Evolutionary conservation across 2,113 vertebrate genomes (phyloP), one percentile per base, ranked within the genome.

Genomic region (Hydrolagus affinis): DNA sequence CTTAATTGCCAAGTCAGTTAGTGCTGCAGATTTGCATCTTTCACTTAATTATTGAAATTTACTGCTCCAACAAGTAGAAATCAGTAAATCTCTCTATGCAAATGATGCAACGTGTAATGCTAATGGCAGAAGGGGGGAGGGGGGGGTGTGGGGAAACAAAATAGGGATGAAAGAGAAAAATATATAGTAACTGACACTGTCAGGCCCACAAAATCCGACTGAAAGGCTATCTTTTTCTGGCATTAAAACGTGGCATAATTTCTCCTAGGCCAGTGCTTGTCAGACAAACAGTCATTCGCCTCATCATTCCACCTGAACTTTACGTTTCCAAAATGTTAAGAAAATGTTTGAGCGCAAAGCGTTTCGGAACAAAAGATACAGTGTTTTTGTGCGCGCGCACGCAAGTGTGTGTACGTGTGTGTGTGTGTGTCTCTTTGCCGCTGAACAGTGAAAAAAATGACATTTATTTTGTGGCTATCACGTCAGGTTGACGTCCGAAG

Each of bases 1-100:
- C 66, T 66, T 83, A 66, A 32, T 25, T 10, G 17, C 23, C 30
- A 60, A 32, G 25, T 28, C 25, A 83, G n/a, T 83, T 68, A 83
- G 25, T 66, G 78, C 78, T 83, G 62, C 78, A 83, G 30, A 17
- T 64, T 62, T 44, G 25, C 30, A 66, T 66, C 62, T 68, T 44
- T 68, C 32, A 83, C 78, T 66, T 83, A 83, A 83, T 83, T 83
- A 83, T 83, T 83, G 60, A 83, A 62, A 83, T 83, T 83, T 83
- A 83, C 25, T 32, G 78, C 78, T 83, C 12, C 32, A 21, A 68
- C 62, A 23, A 83, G 78, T 28, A 83, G 78, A 83, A 17, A 30
- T 83, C 60, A 83, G 25, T 17, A 83, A 68, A 14, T 66, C 32
- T 60, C 30, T 83, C 78, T 30, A 83, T 44, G 44, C 44, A 44